Base-by-base conservation (phyloP, 2,888 invertebrate species). In the Mimumesa dahlbomi region DNA sequence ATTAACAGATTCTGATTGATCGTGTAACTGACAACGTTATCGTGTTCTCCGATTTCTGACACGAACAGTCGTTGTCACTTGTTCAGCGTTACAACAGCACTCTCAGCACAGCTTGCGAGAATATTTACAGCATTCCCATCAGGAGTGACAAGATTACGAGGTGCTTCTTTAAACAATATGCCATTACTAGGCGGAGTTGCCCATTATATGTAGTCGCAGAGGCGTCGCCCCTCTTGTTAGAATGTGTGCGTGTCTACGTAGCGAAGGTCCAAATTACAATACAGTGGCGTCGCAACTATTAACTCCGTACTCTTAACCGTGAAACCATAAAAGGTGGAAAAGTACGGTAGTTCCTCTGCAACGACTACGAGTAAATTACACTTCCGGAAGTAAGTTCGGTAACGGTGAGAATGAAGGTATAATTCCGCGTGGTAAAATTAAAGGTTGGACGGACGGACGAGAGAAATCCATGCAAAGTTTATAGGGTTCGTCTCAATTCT, bases 311-410 rank as follows among this genome's bases (percentile, higher is more conserved):
- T 56, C 42, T 38, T 38, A 54, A 42, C 52, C 22, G 45, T 3
- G 58, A 29, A 62, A 11, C 50, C 50, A 9, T 25, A 29, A 53
- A 25, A 52, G 48, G 31, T 49, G 49, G 40, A 63, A 67, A 69
- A 73, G 50, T 46, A 25, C 25, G 38, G 22, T 11, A 25, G 29
- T 48, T 62, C 38, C 53, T 61, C 49, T 21, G 43, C 48, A 25
- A 6, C 29, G 43, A 38, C 46, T 68, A 61, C 34, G 57, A 58
- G 34, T 38, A 69, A 75, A 73, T 71, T 75, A 50, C 52, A 25
- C 45, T 50, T 43, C 21, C 49, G 45, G 42, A 65, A 59, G 58
- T 31, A 36, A 48, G 58, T 58, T 29, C 14, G 25, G 7, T 16
- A 25, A n/a, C 19, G 34, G 18, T 14, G 53, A 36, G 36, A 45